Evolutionary conservation across 2,888 invertebrate species (phyloP), one percentile per base, ranked within the genome.

Genomic region (Limenitis camilla): DNA sequence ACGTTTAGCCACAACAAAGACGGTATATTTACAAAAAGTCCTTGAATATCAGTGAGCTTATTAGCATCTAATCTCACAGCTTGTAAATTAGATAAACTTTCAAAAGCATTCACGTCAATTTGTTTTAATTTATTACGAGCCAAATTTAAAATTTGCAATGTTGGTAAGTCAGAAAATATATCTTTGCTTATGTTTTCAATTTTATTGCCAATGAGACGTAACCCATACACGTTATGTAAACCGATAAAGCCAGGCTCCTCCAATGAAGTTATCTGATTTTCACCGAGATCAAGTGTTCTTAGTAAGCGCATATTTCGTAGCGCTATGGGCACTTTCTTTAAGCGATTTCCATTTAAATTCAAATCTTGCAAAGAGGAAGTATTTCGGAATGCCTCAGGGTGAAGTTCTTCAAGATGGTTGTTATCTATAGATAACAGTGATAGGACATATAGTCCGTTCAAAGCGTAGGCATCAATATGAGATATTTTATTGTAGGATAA

Each of bases 331-430:
- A 96, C 91, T 65, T 90, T 89, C 72, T 92, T 92, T 68, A 97
- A 88, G 70, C 92, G 91, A 84, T 97, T 97, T 56, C 94, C 94
- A 81, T 95, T 96, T 71, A 97, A 89, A 88, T 96, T 95, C 65
- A 97, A 89, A 82, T 96, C 96, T 83, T 96, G 94, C 69, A 97
- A 88, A 58, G 94, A 94, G 63, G 95, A 96, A 73, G 96, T 96
- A 85, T 97, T 97, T 68, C 93, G 90, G 73, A 97, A 96, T 54
- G 96, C 95, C 72, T 95, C 94, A 41, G 93, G 92, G 78, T 96
- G 95, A 55, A 97, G 91, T 65, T 92, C 92, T 74, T 93, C 92
- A 58, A 97, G 88, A 50, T 91, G 89, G 81, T 97, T 97, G 78
- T 94, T 94, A 80, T 96, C 95, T 72, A 96, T 86, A 42, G 95